Percentiles rank a stretch among this genome's conserved stretches.
Conservation (phyloP, 2,797 vertebrate genomes). For the Neopelma chrysocephalum region DNA sequence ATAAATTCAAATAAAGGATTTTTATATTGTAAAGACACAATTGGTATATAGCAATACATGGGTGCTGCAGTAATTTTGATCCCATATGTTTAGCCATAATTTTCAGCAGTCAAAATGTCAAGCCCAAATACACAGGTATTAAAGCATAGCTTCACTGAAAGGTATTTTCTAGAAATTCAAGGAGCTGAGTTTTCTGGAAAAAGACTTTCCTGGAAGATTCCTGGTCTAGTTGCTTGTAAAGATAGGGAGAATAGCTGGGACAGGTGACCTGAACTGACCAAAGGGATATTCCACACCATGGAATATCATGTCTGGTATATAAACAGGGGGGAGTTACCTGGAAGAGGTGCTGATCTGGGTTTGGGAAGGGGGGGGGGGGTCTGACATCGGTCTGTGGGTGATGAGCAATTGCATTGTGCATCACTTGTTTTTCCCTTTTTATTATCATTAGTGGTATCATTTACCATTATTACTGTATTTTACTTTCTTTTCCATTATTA, state of each 20-base stretch:
- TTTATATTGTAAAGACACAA: neutral
- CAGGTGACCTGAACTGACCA: neutral
- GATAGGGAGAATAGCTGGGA: neutral
- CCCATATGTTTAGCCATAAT: neutral
- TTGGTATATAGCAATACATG: neutral
- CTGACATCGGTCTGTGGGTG: neutral
- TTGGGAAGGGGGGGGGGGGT: neutral
- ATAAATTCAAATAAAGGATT: neutral
- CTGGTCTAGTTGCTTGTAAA: neutral
- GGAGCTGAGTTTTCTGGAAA: neutral
- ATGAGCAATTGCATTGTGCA: neutral
- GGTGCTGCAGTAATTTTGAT: neutral
- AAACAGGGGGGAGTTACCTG: neutral
- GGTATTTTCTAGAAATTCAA: neutral
- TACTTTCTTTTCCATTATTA: neutral
- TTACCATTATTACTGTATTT: neutral
- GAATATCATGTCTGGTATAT: neutral
- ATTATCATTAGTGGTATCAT: neutral
- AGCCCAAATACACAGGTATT: neutral
- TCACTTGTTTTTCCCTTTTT: neutral
- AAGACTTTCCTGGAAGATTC: neutral
- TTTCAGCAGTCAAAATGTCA: neutral
- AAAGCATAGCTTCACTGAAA: neutral
- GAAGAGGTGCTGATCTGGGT: neutral
- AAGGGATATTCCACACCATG: neutral